These are phyloP conservation scores for Theretra japonica DNA, from an alignment of 2,888 invertebrate species.

Conservation along the genomic window DNA sequence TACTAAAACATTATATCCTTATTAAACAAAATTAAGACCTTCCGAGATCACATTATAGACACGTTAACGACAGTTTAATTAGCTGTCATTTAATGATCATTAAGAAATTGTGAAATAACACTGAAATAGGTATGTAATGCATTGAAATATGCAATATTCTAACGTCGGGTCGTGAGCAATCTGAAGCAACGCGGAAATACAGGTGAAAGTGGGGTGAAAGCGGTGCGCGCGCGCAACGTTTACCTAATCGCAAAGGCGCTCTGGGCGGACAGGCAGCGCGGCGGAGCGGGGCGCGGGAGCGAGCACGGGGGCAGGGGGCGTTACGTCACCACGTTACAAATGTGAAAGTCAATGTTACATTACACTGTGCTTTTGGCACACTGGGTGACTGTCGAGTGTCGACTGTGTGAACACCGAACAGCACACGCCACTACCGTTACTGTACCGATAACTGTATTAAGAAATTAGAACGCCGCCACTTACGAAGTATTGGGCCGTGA, in stretches of 20 bases:
- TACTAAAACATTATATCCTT: constrained; percentile 2
- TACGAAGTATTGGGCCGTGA: constrained; percentile 15
- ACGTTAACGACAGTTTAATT: constrained; percentile 4
- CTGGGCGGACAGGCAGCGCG: constrained; percentile 53
- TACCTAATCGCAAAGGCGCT: constrained; percentile 71
- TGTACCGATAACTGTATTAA: constrained; percentile 39
- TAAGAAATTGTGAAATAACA: constrained; percentile 7
- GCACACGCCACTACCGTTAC: constrained; percentile 41
- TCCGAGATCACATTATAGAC: constrained; percentile 4
- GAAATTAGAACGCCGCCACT: not conserved
- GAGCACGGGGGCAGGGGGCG: constrained; percentile 54
- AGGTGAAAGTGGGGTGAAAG: constrained; percentile 83
- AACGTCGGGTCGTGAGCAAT: constrained; percentile 39
- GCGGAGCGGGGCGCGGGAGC: constrained; percentile 52
- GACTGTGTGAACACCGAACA: constrained; percentile 42
- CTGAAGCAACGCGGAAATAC: constrained; percentile 73
- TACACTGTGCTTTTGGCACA: constrained; percentile 54
- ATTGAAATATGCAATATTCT: constrained; percentile 23
- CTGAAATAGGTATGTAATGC: too few relatives aligned
- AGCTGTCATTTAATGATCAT: not conserved
- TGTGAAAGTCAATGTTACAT: constrained; percentile 84
- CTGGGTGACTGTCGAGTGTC: constrained; percentile 47
- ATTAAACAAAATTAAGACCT: constrained; percentile 12
- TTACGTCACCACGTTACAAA: constrained; percentile 69
- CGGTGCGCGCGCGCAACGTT: constrained; percentile 76